Evolutionary conservation across 1,140 invertebrate genomes (phyloP).

Genomic region (Bombus confusus): DNA sequence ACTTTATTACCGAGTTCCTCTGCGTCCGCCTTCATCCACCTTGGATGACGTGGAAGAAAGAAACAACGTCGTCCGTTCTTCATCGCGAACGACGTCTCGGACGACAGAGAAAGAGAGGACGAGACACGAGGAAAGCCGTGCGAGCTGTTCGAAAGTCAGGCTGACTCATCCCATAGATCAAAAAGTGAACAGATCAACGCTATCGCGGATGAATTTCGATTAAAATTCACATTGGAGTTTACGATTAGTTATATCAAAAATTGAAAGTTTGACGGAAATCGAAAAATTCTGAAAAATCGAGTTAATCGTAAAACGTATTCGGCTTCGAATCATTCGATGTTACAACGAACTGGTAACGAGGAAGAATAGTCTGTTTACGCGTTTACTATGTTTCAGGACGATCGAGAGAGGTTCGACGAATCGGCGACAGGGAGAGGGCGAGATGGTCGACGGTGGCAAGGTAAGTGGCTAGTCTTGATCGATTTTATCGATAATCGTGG

Average conservation of each 20-base stretch:
- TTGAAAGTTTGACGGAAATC: no score
- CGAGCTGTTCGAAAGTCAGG: no score
- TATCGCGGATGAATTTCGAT: no score
- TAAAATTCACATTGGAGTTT: no score
- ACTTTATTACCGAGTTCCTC: slow-evolving; percentile 67
- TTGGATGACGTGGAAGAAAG: slow-evolving; percentile 46
- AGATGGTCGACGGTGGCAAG: slow-evolving; percentile 10
- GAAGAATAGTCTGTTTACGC: background rate
- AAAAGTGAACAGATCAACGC: no score
- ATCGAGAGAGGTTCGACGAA: background rate
- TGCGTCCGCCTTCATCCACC: slow-evolving; percentile 51
- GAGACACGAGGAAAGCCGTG: no score
- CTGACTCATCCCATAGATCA: no score
- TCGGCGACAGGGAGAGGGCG: background rate
- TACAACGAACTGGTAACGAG: slow-evolving; percentile 3
- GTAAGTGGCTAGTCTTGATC: slow-evolving; percentile 16
- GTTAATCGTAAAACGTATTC: background rate
- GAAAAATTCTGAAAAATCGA: no score
- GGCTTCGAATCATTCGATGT: slow-evolving; percentile 7
- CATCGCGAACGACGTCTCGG: background rate
- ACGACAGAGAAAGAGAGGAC: no score
- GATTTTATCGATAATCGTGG: background rate
- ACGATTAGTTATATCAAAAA: no score
- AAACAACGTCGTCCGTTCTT: background rate
- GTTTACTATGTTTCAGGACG: slow-evolving; percentile 35